Percentiles rank a stretch among this genome's conserved stretches.
These are phyloP conservation scores for Eristalis tenax DNA, from an alignment of 2,888 invertebrate genomes.

Conservation along the genomic window DNA sequence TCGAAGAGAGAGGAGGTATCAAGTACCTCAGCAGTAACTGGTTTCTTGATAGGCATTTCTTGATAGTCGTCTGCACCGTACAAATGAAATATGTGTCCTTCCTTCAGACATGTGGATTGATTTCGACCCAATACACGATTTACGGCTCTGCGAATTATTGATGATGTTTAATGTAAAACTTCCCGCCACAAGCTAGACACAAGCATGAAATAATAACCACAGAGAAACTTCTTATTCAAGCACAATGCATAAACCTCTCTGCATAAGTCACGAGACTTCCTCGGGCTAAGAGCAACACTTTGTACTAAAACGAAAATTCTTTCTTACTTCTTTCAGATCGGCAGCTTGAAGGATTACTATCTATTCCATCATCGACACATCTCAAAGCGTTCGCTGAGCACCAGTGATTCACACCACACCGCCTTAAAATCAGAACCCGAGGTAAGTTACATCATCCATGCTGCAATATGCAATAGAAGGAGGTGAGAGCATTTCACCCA, in stretches of 20 bases:
- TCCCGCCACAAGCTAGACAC: no score
- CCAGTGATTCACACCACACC: slow-evolving; percentile 89
- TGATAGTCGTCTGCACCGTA: no score
- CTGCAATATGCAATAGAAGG: neutral
- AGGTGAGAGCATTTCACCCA: neutral
- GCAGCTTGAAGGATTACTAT: slow-evolving; percentile 92
- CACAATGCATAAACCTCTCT: neutral
- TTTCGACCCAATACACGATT: no score
- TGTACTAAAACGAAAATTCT: neutral
- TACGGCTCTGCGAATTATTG: no score
- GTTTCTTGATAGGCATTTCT: no score
- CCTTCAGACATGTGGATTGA: no score
- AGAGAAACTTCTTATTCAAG: neutral
- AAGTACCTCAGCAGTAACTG: no score
- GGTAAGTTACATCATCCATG: slow-evolving; percentile 82
- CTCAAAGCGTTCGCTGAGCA: slow-evolving; percentile 91
- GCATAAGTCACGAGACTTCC: neutral
- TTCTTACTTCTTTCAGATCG: slow-evolving; percentile 87
- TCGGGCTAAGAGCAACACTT: neutral
- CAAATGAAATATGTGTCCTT: no score
- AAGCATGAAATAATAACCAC: no score
- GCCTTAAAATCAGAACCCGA: slow-evolving; percentile 89
- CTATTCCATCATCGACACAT: slow-evolving; percentile 92
- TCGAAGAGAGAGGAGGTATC: no score
- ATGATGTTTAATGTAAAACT: no score